Conservation (phyloP, 2,113 vertebrate species). For the Salvelinus sp. region DNA sequence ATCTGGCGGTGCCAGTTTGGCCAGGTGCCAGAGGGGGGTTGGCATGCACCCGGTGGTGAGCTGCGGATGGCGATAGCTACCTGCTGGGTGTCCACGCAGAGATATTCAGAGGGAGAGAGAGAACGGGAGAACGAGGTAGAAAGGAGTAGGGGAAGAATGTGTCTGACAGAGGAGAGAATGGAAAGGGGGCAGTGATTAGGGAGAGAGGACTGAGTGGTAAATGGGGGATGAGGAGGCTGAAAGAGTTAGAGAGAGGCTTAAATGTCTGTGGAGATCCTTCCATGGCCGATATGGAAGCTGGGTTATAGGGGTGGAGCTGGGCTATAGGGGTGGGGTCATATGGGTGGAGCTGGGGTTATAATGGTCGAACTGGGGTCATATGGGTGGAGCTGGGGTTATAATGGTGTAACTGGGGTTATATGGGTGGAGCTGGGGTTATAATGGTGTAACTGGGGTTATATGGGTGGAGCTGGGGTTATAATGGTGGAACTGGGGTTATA, state of each 20-base stretch:
- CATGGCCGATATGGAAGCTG: background rate
- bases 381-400: too few relatives aligned
- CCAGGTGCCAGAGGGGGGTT: too few relatives aligned
- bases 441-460: too few relatives aligned
- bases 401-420: too few relatives aligned
- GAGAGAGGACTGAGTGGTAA: background rate
- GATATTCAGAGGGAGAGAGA: background rate
- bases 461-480: too few relatives aligned
- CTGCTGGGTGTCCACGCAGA: too few relatives aligned
- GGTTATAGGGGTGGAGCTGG: background rate
- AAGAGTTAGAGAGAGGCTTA: background rate
- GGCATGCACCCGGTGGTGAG: too few relatives aligned
- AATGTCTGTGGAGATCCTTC: background rate
- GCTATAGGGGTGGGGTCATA: background rate
- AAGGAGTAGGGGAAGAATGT: background rate
- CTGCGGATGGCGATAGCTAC: too few relatives aligned
- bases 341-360: too few relatives aligned
- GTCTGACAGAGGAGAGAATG: background rate
- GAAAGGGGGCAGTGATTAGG: background rate
- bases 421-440: too few relatives aligned
- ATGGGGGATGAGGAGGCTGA: background rate
- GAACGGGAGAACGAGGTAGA: background rate
- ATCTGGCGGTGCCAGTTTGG: too few relatives aligned
- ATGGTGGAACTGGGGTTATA: background rate
- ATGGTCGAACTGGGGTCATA: background rate